Base-by-base conservation (phyloP, 2,888 invertebrate genomes). In the Phyto melanocephala region DNA sequence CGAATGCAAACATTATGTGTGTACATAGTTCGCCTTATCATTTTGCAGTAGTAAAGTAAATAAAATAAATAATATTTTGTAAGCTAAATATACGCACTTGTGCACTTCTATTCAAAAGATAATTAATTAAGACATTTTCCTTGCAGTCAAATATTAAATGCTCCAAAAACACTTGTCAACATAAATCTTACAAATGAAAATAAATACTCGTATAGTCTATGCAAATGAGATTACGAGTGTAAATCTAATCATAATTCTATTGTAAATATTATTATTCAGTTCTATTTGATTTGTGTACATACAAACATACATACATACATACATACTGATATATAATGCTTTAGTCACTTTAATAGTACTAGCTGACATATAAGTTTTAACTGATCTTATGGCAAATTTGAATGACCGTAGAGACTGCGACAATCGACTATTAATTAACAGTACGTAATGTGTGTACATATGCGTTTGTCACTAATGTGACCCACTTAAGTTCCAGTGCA, bases 81-180 rank as follows among this genome's bases (percentile, higher is more conserved):
- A 47, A 42, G 63, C 62, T 5, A 63, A 56, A 65, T 56, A 15
- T 17, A 13, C n/a, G 1, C 5, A 22, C 20, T n/a, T 42, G 24
- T 8, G 4, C 24, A 20, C 20, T n/a, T n/a, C 13, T 20, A 17
- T 13, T 35, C 20, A 62, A 45, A 45, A 11, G 28, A 24, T 45
- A 58, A 37, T 52, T 45, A 63, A 47, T 56, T 54, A 71, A 54
- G 28, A 28, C 13, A 11, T 28, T 28, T 63, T 37, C 15, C 24
- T 52, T 28, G 47, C 28, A n/a, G 17, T 42, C 10, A 20, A 63
- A 67, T 47, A 47, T 65, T 71, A 37, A 74, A 33, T 77, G 79
- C 74, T 82, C 74, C 45, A 68, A 65, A 75, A 74, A 75, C 42
- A 1, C 20, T 50, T 82, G 68, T 68, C 72, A 62, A 52, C 70